Evolutionary conservation across 2,113 vertebrate genomes (phyloP), one percentile per base, ranked within the genome.

Genomic region (Phrynosoma platyrhinos): DNA sequence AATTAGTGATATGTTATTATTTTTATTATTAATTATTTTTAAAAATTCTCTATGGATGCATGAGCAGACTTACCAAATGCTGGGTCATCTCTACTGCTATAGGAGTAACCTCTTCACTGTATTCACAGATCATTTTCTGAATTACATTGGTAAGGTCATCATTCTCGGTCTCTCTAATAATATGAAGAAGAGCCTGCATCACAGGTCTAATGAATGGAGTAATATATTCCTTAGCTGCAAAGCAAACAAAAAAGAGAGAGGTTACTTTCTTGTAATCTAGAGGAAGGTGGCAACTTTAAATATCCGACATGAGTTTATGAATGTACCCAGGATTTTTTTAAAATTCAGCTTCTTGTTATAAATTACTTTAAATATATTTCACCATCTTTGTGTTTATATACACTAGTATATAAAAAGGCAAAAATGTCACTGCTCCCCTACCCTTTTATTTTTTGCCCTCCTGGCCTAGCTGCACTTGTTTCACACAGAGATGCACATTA

Each of bases 121-220:
- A 99, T 96, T 99, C 98, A 93, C 99, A 99, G 95, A 99, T 99
- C 99, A 99, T 99, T 96, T 99, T 99, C 96, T 99, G 99, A 94
- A 99, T 99, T 94, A 99, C 99, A 91, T 99, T 99, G 86, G 99
- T 99, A 92, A 99, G 98, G 93, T 99, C 99, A 88, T 99, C 99
- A 53, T 99, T 99, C 97, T 99, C 99, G 2, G 99, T 99, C 95
- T 99, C 99, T 92, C 99, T 97, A 96, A 99, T 99, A 62, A 99
- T 99, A 95, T 99, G 98, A 94, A 99, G 98, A 88, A 99, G 97
- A 58, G 98, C 98, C 94, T 99, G 99, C 99, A 99, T 99, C 94
- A 99, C 99, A 79, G 98, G 98, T 95, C 99, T 97, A 94, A 99
- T 99, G 95, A 98, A 98, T 64, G 99, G 98, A 21, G 98, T 98